phyloP scores from a whole-genome alignment of 2,797 vertebrate species.

The Podargus strigoides region DNA sequence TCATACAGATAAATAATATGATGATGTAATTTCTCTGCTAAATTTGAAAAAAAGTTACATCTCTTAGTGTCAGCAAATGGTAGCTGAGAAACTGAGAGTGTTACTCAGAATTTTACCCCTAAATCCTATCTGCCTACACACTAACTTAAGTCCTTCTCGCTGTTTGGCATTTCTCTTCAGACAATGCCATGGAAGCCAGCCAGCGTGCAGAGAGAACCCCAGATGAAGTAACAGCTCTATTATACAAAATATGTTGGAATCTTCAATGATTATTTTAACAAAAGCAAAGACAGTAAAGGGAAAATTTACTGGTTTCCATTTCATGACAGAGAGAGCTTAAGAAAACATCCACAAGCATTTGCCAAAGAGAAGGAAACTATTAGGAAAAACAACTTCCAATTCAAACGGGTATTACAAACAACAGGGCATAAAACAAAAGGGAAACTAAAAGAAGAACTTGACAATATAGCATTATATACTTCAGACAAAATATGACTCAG shows the following conservation, averaged over 20 bases:
- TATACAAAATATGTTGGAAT: neutral
- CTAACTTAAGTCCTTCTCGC: neutral
- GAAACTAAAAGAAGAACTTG: constrained; percentile 12
- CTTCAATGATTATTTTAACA: constrained; percentile 44
- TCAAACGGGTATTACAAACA: constrained; percentile 16
- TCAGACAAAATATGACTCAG: constrained; percentile 1
- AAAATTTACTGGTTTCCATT: constrained; percentile 28
- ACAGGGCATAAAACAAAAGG: constrained; percentile 7
- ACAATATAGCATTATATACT: neutral
- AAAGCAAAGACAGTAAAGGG: constrained; percentile 24
- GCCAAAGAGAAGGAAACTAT: constrained; percentile 37
- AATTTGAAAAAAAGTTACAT: neutral
- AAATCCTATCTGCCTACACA: neutral
- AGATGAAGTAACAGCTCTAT: constrained; percentile 29
- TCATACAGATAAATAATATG: neutral
- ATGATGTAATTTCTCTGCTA: neutral
- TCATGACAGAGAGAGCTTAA: constrained; percentile 5
- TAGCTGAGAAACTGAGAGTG: neutral
- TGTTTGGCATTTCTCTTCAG: neutral
- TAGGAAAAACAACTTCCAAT: constrained; percentile 23
- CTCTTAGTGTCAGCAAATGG: neutral
- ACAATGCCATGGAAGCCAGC: constrained; percentile 30
- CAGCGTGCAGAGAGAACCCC: neutral
- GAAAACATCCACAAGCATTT: constrained; percentile 8
- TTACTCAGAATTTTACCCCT: neutral